These are phyloP conservation scores for Meteorus colon DNA, from an alignment of 2,888 invertebrate genomes.

Conservation along the genomic window DNA sequence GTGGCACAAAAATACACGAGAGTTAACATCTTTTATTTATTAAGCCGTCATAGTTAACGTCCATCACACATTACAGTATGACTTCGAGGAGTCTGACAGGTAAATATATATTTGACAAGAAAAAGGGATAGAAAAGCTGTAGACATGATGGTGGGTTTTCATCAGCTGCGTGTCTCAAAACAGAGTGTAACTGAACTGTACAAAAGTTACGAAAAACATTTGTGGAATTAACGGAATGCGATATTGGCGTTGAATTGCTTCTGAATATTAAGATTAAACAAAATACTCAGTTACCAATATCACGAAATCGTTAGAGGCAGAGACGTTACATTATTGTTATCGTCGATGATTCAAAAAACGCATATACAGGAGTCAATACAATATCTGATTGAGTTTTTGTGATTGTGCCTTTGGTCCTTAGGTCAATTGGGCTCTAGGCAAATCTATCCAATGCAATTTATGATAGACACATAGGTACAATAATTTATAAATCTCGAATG, in stretches of 20 bases:
- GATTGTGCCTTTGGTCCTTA: conserved; percentile 73
- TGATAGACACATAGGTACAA: conserved; percentile 68
- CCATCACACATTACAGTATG: conserved; percentile 63
- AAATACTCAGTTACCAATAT: conserved; percentile 59
- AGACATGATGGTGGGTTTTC: conserved; percentile 43
- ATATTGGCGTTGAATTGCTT: conserved; percentile 59
- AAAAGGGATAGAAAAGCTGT: conserved; percentile 44
- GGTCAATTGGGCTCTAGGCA: conserved; percentile 71
- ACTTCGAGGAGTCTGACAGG: conserved; percentile 45
- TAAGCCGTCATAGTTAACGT: conserved; percentile 63
- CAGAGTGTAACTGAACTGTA: conserved; percentile 57
- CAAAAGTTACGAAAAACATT: conserved; percentile 60
- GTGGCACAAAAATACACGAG: conserved; percentile 39
- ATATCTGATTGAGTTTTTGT: conserved; percentile 60
- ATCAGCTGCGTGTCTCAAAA: conserved; percentile 48
- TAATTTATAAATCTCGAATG: conserved; percentile 72
- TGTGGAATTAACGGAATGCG: conserved; percentile 54
- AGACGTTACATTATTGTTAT: conserved; percentile 31
- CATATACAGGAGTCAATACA: conserved; percentile 65
- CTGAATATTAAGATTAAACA: conserved; percentile 16
- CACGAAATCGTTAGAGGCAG: conserved; percentile 56
- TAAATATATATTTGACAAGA: conserved; percentile 43
- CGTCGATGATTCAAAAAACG: conserved; percentile 54
- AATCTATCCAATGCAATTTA: conserved; percentile 69
- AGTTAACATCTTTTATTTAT: conserved; percentile 65